phyloP scores from a whole-genome alignment of 2,113 vertebrate species.

The Pelecanus crispus region DNA sequence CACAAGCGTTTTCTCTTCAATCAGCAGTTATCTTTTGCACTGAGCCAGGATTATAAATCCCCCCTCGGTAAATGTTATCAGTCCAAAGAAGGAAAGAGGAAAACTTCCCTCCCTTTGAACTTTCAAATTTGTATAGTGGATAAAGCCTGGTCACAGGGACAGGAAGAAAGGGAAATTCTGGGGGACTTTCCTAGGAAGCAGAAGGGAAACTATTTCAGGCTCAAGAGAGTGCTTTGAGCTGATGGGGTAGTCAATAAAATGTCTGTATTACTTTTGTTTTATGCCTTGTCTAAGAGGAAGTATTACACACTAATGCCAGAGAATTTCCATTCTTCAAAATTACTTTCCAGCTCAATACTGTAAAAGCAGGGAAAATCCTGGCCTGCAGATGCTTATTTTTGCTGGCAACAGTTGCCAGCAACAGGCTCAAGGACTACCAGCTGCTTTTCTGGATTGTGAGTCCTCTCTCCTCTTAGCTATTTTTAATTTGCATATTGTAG shows the following conservation, averaged over 20 bases:
- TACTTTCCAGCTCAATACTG: neutral
- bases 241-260: neutral
- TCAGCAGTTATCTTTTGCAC: neutral
- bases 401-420: neutral
- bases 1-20: neutral
- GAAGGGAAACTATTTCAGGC: conserved; percentile 31
- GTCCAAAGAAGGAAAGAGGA: neutral
- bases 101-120: neutral
- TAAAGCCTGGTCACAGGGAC: neutral
- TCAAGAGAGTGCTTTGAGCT: neutral
- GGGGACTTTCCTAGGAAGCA: conserved; percentile 63
- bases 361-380: neutral
- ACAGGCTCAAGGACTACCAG: neutral
- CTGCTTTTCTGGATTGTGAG: neutral
- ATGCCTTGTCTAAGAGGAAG: conserved; percentile 2
- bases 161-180: conserved; percentile 4
- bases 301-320: neutral
- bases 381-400: neutral
- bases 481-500: neutral
- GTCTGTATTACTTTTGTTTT: neutral
- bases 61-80: neutral
- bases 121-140: neutral
- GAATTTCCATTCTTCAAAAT: conserved; percentile 12
- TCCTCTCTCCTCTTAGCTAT: neutral
- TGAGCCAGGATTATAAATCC: neutral